Evolutionary conservation across 2,888 invertebrate species (phyloP), one percentile per base, ranked within the genome.

Genomic region (Dioctria rufipes): DNA sequence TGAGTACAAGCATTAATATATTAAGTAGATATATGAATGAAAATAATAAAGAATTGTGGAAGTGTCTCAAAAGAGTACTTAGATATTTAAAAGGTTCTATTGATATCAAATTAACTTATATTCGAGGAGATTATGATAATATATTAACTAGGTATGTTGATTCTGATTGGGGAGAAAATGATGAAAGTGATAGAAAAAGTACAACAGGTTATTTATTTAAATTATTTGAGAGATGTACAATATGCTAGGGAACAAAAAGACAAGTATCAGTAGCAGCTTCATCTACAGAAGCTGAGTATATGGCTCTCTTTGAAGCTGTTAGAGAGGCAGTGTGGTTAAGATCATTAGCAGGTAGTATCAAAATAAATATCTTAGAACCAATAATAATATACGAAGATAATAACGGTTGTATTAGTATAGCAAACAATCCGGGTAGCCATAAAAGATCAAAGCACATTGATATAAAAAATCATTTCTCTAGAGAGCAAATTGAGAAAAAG

Each of bases 241-340:
- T 83, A 58, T 65, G 80, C 46, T 83, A 80, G 82, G 73, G 80
- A 58, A 82, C 82, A 65, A 81, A 78, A 61, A 80, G 49, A 77
- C 81, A 82, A 80, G 73, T 42, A 25, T 81, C 80, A 75, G 80
- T 82, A 60, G 80, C 81, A 65, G 81, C 75, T 40, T 81, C 80
- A 42, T 79, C 81, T 42, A 80, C 80, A 43, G 73, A 81, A 40
- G 81, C 75, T 3, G 80, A 82, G 77, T 81, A 81, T 25, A 81
- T 81, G 78, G 82, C 81, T 40, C n/a, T 81, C 11, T 81, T 77
- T 65, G 78, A 80, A 42, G 78, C 6, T 46, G 61, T 75, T 3
- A 80, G 66, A 40, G 82, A 82, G 63, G n/a, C 81, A 42, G 5
- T 60, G 8, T 80, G 73, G 67, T 66, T 81, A 3, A 81, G 8